Conservation (phyloP, 1,140 invertebrate species). For the Drosophila baimaii region DNA sequence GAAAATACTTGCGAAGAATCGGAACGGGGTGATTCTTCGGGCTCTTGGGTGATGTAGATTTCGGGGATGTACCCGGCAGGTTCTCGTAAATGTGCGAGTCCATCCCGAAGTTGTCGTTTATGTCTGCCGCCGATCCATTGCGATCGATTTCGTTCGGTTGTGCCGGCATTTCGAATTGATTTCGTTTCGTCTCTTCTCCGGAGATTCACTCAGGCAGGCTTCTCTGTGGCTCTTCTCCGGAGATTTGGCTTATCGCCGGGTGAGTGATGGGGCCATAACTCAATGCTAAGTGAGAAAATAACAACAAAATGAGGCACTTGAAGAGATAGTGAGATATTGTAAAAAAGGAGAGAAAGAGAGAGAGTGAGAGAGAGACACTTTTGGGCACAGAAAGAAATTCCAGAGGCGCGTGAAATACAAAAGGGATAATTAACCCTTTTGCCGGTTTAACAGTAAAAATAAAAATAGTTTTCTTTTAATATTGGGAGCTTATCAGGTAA, state of each 20-base stretch:
- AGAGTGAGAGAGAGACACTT: background rate
- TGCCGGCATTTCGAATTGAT: slow-evolving; percentile 48
- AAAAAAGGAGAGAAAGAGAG: background rate
- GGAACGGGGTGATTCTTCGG: slow-evolving; percentile 16
- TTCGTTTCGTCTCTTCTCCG: slow-evolving; percentile 3
- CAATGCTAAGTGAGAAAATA: slow-evolving; percentile 17
- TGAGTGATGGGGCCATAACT: slow-evolving; percentile 9
- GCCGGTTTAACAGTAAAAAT: background rate
- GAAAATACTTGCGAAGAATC: slow-evolving; percentile 75
- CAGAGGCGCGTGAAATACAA: background rate
- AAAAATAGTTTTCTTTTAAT: no score
- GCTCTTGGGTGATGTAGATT: background rate
- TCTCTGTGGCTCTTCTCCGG: slow-evolving; percentile 51
- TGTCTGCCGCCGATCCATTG: slow-evolving; percentile 25
- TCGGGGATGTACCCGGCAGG: slow-evolving; percentile 26
- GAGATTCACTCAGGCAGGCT: slow-evolving; percentile 4
- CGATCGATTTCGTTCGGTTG: slow-evolving; percentile 25
- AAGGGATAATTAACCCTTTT: no score
- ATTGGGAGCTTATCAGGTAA: no score
- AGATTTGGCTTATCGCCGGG: slow-evolving; percentile 12
- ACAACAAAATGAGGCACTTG: slow-evolving; percentile 5
- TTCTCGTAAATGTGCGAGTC: slow-evolving; percentile 72
- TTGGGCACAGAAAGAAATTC: slow-evolving; percentile 4
- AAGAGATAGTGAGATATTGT: slow-evolving; percentile 1
- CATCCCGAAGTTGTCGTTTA: slow-evolving; percentile 42